Percentiles rank a stretch among this genome's conserved stretches.
Conservation (phyloP, 2,888 invertebrate genomes). For the Leucoma salicis region DNA sequence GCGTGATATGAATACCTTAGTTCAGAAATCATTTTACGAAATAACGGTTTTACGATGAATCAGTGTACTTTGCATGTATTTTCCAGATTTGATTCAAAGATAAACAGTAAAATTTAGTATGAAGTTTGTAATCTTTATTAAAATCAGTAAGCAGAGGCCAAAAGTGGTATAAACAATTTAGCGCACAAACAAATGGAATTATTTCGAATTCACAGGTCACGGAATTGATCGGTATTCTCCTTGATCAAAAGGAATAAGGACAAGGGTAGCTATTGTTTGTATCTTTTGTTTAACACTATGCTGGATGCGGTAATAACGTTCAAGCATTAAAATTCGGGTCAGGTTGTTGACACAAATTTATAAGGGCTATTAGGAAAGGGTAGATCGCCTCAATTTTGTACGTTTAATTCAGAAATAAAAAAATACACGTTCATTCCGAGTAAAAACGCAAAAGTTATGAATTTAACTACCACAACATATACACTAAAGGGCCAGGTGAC, state of each 20-base stretch:
- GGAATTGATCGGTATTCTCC: constrained; percentile 36
- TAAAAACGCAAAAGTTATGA: too few species aligned
- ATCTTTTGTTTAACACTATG: constrained; percentile 67
- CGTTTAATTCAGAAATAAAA: background rate
- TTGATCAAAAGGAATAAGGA: constrained; percentile 34
- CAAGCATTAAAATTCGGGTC: constrained; percentile 74
- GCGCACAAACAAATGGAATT: constrained; percentile 12
- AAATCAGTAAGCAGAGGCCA: background rate
- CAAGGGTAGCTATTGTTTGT: constrained; percentile 53
- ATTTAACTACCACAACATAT: too few species aligned
- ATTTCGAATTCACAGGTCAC: constrained; percentile 27
- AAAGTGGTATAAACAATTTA: constrained; percentile 3
- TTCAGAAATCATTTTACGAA: background rate
- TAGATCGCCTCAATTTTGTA: constrained; percentile 53
- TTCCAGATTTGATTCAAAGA: background rate
- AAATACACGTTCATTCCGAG: too few species aligned
- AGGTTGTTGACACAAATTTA: constrained; percentile 75
- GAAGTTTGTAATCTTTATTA: background rate
- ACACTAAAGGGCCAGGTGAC: too few species aligned
- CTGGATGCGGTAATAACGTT: constrained; percentile 66
- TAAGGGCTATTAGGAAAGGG: constrained; percentile 61
- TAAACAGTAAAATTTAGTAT: constrained; percentile 4
- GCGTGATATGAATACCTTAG: background rate
- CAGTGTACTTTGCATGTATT: background rate
- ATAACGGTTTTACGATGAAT: background rate